Evolutionary conservation across 30 jellyfish, hydroid and myxozoan genomes (phyloP), one percentile per base, ranked within the genome.

Genomic region (Cassiopea xamachana): DNA sequence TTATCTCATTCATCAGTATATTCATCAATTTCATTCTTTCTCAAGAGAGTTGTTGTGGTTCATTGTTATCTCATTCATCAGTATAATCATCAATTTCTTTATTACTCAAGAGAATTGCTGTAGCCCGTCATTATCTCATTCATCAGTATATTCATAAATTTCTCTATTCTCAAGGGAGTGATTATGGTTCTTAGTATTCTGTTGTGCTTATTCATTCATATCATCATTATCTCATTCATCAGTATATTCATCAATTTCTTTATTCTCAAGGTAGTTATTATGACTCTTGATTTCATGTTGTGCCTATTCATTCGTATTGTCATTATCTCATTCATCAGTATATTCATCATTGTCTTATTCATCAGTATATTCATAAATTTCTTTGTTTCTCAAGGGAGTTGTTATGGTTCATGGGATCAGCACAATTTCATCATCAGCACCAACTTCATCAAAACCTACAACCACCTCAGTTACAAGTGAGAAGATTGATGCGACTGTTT

Each of bases 11-110:
- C 43, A 64, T 64, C 15, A 4, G 15, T 64, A 5, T 13, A 64
- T 64, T 64, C 74, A 64, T 13, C 15, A 2, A 5, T 64, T 64
- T 64, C 19, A 5, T 14, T 64, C 19, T 64, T 17, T 8, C 16
- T 45, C 47, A 6, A 82, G 90, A 89, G 94, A 14, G 94, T 87
- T 46, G 89, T 72, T 69, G 77, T 87, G 94, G 89, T 74, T 1
- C 94, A 87, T 43, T 27, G 39, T 27, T 27, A 27, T 27, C 39
- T 27, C 39, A 27, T 27, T 27, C 39, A 27, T 27, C 39, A 27
- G 69, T 59, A 6, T 59, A 59, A 6, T 59, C 69, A 59, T 59
- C 69, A 14, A 14, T 59, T 6, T 14, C 8, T 59, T 59, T 59
- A 59, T 59, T 59, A 27, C 69, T 59, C 14, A 59, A 6, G 8